Evolutionary conservation across 2,888 invertebrate genomes (phyloP), one percentile per base, ranked within the genome.

Genomic region (Herminia tarsipennalis): DNA sequence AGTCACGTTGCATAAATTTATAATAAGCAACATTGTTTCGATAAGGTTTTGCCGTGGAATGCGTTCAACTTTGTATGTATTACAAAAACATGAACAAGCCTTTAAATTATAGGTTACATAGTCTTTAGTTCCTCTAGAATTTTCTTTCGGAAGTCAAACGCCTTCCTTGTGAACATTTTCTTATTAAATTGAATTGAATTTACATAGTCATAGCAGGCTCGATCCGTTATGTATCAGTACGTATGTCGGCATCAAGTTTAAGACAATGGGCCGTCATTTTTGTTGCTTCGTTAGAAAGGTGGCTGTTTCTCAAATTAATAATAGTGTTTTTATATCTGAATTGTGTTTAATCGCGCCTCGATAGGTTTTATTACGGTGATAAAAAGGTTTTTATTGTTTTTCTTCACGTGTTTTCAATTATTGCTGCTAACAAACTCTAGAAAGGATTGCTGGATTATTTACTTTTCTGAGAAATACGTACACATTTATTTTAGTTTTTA

Each of bases 91-190:
- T 40, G 30, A 51, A 33, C n/a, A 13, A 12, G 9, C 29, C 36
- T 30, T 36, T 24, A 56, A 49, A 56, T 58, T 47, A 57, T 22
- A 35, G 57, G 53, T 60, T 64, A 58, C 63, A 52, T 61, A 9
- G 38, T 34, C 5, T 20, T 5, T n/a, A 50, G 52, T 59, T 43
- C 40, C 34, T 38, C 40, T 45, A 56, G 45, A 52, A 54, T 42
- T 55, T 48, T 42, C 46, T 37, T 66, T 79, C 76, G 80, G 80
- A 78, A 80, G 73, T 67, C 14, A 14, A 38, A 40, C 17, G 32
- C 47, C 76, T 83, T 82, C 83, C 84, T 68, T 82, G 83, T 78
- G 82, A 85, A 80, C 61, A 66, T 71, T 73, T 73, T 64, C 66
- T 69, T 61, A 57, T 48, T 46, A 64, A 71, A 77, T 78, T 73